Conservation (phyloP, 2,797 vertebrate genomes). For the Macropus fuliginosus region DNA sequence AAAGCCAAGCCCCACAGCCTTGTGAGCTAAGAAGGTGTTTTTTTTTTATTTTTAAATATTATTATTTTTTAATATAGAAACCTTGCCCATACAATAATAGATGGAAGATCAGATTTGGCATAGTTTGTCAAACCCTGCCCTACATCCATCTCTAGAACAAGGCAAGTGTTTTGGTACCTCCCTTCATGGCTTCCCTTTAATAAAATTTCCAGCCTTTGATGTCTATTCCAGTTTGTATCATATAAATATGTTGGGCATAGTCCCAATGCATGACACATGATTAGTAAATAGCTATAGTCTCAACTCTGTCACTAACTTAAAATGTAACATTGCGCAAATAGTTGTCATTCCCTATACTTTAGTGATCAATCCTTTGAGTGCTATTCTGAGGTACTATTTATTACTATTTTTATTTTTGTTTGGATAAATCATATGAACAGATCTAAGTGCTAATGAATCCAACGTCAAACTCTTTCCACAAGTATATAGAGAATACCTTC, state of each 20-base stretch:
- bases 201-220: not conserved
- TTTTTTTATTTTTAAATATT: not conserved
- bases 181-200: not conserved
- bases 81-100: not conserved
- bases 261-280: not conserved
- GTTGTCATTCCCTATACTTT: not conserved
- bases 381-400: not conserved
- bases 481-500: not conserved
- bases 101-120: not conserved
- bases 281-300: not conserved
- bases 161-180: not conserved
- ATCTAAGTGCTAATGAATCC: not conserved
- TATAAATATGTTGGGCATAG: not conserved
- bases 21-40: not conserved
- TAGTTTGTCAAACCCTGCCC: not conserved
- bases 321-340: not conserved
- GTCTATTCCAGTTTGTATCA: not conserved
- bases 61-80: not conserved
- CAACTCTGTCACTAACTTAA: not conserved
- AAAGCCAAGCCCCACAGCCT: not conserved
- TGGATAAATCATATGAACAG: not conserved
- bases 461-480: not conserved
- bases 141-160: not conserved
- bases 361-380: not conserved
- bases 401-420: not conserved